A percentile compares a stretch with the other conserved stretches of the same genome.
phyloP scores from a whole-genome alignment of 1,140 invertebrate genomes.

The Atta cephalotes region DNA sequence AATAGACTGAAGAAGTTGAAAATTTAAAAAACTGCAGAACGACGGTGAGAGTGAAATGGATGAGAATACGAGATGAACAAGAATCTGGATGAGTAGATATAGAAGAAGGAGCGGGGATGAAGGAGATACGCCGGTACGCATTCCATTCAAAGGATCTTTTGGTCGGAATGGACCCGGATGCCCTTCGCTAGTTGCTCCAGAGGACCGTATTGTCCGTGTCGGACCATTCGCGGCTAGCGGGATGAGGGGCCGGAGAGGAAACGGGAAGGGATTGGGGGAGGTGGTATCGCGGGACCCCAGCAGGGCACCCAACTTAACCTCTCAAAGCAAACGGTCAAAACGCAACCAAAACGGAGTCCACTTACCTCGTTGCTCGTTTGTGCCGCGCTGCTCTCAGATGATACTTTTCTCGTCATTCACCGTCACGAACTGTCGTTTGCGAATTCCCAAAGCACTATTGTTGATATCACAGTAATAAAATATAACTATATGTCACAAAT shows the following conservation, averaged over 20 bases:
- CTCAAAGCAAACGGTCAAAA: conserved; percentile 46
- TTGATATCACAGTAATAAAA: neutral
- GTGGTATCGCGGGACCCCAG: conserved; percentile 39
- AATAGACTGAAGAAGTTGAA: neutral
- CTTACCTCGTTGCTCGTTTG: conserved; percentile 65
- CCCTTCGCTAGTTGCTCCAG: conserved; percentile 37
- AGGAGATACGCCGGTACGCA: conserved; percentile 56
- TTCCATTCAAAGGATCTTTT: conserved; percentile 58
- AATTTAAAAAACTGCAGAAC: neutral
- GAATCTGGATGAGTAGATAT: neutral
- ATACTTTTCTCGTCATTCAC: conserved; percentile 60
- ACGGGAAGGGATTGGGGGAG: conserved; percentile 17
- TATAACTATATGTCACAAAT: conserved; percentile 29
- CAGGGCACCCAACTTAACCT: conserved; percentile 67
- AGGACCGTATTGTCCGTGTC: conserved; percentile 58
- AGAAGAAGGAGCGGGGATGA: conserved; percentile 47
- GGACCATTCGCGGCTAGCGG: neutral
- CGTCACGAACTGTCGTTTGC: conserved; percentile 2
- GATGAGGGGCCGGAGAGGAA: neutral
- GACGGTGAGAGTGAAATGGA: conserved; percentile 43
- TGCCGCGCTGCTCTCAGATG: conserved; percentile 20
- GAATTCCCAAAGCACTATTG: neutral
- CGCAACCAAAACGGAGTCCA: conserved; percentile 51
- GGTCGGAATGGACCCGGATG: conserved; percentile 46
- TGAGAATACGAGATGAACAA: conserved; percentile 26